Conservation (phyloP, 2,888 invertebrate species). For the Ametastegia equiseti region DNA sequence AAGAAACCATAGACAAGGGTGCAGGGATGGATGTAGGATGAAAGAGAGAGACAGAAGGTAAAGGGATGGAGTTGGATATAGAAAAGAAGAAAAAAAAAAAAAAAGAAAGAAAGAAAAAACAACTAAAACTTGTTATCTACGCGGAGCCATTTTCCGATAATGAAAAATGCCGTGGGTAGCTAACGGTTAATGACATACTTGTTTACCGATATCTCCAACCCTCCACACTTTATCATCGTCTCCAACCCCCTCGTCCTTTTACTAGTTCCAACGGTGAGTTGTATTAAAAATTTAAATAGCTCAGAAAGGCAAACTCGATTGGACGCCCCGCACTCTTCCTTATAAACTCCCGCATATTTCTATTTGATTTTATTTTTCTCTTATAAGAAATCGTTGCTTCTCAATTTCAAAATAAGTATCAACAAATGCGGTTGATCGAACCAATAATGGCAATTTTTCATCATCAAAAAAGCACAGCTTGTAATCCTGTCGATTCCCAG, state of each 20-base stretch:
- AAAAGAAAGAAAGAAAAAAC: neutral
- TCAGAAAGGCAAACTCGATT: slow-evolving; percentile 13
- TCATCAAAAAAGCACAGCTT: too few relatives aligned
- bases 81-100: neutral
- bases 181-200: slow-evolving; percentile 48
- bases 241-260: neutral
- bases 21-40: slow-evolving; percentile 39
- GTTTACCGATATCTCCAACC: slow-evolving; percentile 41
- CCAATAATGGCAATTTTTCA: too few relatives aligned
- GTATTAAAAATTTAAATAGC: slow-evolving; percentile 30
- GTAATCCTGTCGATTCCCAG: too few relatives aligned
- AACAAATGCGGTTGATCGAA: too few relatives aligned
- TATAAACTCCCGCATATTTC: neutral
- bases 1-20: neutral
- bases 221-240: slow-evolving; percentile 8
- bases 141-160: slow-evolving; percentile 53
- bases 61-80: neutral
- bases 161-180: slow-evolving; percentile 54
- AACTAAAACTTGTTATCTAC: slow-evolving; percentile 57
- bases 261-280: neutral
- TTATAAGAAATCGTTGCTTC: too few relatives aligned
- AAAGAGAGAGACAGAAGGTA: slow-evolving; percentile 42
- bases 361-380: neutral
- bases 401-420: too few relatives aligned
- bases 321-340: neutral